Evolutionary conservation across 2,797 vertebrate species (phyloP).

Genomic region (Alfaro cultratus): DNA sequence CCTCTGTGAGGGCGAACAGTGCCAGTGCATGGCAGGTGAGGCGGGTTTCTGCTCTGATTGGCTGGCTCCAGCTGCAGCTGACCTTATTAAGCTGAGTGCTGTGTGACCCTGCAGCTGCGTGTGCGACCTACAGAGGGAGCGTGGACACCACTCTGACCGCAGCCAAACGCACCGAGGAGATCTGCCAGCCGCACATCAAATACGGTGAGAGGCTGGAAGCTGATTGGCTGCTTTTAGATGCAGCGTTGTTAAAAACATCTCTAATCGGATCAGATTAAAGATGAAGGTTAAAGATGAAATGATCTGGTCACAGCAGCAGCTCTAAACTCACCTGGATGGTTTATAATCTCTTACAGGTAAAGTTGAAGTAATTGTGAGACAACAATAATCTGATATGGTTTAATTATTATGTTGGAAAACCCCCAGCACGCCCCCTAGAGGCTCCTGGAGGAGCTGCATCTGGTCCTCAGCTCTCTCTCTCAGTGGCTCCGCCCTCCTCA

Average conservation of each 20-base stretch:
- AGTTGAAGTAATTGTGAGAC: no score
- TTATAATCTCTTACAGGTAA: no score
- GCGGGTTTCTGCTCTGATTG: background rate
- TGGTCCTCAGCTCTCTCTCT: no score
- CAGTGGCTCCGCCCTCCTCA: no score
- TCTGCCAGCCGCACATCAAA: conserved; percentile 54
- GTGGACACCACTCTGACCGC: conserved; percentile 67
- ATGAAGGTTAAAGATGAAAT: no score
- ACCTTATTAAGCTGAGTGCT: background rate
- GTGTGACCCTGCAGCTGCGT: conserved; percentile 43
- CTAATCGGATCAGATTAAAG: no score
- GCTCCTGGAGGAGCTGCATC: no score
- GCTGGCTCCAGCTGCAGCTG: background rate
- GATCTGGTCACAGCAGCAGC: no score
- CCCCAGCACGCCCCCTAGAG: no score
- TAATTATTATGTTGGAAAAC: no score
- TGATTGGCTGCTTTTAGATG: background rate
- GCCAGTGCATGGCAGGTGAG: conserved; percentile 91
- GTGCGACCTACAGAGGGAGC: conserved; percentile 64
- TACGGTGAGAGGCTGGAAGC: conserved; percentile 50
- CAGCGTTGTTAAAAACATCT: background rate
- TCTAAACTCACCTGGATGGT: no score
- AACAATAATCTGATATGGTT: no score
- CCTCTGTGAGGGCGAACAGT: conserved; percentile 85
- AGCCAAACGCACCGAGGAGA: conserved; percentile 36